These are phyloP conservation scores for Engraulis encrasicolus DNA, from an alignment of 2,113 vertebrate genomes.

Conservation along the genomic window DNA sequence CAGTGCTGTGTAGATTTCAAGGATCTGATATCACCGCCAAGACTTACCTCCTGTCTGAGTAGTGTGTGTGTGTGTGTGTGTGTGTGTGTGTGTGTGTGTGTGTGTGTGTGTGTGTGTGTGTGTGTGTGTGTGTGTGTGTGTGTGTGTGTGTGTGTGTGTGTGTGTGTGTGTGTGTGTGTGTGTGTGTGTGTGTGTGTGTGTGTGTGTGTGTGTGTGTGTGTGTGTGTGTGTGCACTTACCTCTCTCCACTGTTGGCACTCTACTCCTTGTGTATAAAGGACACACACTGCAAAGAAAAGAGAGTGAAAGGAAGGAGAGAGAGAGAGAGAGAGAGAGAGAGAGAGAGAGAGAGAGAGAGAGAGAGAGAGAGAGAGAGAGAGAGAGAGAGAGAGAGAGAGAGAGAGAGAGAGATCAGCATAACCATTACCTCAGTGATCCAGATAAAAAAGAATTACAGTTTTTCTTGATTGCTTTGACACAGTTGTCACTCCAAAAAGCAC, in stretches of 20 bases:
- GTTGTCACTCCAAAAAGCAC: too few relatives aligned
- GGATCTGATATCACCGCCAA: conserved; percentile 22
- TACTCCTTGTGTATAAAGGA: conserved; percentile 91
- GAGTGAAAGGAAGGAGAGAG: conserved; percentile 7
- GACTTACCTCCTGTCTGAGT: background rate
- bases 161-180: too few relatives aligned
- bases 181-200: conserved; percentile 19
- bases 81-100: too few relatives aligned
- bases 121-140: too few relatives aligned
- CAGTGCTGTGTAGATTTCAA: conserved; percentile 44
- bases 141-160: conserved; percentile 21
- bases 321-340: conserved; percentile 25
- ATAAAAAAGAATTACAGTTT: background rate
- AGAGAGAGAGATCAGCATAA: background rate
- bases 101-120: conserved; percentile 28
- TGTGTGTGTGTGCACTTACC: conserved; percentile 76
- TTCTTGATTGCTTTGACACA: too few relatives aligned
- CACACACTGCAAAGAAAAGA: conserved; percentile 80
- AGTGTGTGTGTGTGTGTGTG: too few relatives aligned
- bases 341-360: background rate
- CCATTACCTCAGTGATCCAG: background rate
- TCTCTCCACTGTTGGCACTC: conserved; percentile 93
- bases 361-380: background rate
- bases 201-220: background rate
- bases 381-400: background rate